phyloP scores from a whole-genome alignment of 2,888 invertebrate species.

The Tanypteryx hageni region DNA sequence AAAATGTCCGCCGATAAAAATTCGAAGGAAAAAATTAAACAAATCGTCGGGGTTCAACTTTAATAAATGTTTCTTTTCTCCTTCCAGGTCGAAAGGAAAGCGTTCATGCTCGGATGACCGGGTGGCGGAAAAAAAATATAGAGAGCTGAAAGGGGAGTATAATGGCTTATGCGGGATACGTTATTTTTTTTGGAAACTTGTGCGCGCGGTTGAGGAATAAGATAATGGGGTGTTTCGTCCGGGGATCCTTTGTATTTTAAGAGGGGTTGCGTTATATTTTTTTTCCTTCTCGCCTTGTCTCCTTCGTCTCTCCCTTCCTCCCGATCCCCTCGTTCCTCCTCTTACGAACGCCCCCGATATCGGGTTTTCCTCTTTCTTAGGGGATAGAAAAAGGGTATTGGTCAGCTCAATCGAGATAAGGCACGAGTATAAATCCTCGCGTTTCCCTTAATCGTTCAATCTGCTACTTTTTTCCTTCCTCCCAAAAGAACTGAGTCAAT shows the following conservation, averaged over 20 bases:
- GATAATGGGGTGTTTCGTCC: conserved; percentile 6
- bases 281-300: not conserved
- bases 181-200: not conserved
- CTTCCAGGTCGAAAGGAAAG: not conserved
- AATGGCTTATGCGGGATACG: not conserved
- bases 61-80: conserved; percentile 14
- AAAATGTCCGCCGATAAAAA: conserved; percentile 13
- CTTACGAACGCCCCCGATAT: not conserved
- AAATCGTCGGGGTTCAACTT: not conserved
- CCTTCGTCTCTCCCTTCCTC: not conserved
- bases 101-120: conserved; percentile 23
- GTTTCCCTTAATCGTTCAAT: too few relatives aligned
- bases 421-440: not conserved
- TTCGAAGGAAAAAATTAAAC: conserved; percentile 12
- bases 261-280: not conserved
- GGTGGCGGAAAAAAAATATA: conserved; percentile 2
- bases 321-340: not conserved
- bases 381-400: not conserved
- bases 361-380: not conserved
- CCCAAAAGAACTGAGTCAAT: too few relatives aligned
- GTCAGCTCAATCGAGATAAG: not conserved
- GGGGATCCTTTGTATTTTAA: not conserved
- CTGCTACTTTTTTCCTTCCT: too few relatives aligned
- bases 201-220: conserved; percentile 8
- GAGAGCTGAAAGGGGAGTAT: not conserved